Evolutionary conservation across 1,140 invertebrate species (phyloP).

Genomic region (Magallana ariakensis): DNA sequence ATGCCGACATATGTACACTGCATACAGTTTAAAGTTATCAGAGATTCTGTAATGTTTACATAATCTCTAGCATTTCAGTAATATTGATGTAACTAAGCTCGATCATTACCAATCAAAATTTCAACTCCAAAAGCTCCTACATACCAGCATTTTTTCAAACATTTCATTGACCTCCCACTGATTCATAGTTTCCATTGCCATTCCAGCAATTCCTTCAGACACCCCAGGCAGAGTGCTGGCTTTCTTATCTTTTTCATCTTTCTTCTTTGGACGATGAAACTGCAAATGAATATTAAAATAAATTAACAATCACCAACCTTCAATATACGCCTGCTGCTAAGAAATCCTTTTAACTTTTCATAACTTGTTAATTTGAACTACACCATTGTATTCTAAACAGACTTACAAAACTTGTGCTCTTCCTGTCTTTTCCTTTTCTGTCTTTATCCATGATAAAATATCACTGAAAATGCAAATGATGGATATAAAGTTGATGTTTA

Average conservation of each 20-base stretch:
- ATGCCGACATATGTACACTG: no score
- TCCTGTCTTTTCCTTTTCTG: slow-evolving; percentile 5
- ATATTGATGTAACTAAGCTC: background rate
- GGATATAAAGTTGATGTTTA: background rate
- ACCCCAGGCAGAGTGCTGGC: background rate
- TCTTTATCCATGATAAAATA: slow-evolving; percentile 10
- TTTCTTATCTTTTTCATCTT: slow-evolving; percentile 17
- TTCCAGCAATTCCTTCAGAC: background rate
- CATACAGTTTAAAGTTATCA: no score
- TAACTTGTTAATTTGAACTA: no score
- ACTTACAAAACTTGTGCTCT: slow-evolving; percentile 25
- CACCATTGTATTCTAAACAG: no score
- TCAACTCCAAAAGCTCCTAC: background rate
- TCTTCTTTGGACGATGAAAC: slow-evolving; percentile 22
- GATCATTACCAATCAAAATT: background rate
- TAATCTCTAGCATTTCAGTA: background rate
- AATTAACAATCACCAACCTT: no score
- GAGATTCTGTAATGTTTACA: background rate
- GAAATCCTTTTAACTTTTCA: no score
- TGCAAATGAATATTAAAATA: background rate
- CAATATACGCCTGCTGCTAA: no score
- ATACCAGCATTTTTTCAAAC: background rate
- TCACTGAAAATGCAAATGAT: background rate
- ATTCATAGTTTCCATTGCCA: background rate
- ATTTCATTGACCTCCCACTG: slow-evolving; percentile 8